These are phyloP conservation scores for Bolinopsis microptera DNA, from an alignment of 37 sponge, comb jelly and placozoan species.

Conservation along the genomic window DNA sequence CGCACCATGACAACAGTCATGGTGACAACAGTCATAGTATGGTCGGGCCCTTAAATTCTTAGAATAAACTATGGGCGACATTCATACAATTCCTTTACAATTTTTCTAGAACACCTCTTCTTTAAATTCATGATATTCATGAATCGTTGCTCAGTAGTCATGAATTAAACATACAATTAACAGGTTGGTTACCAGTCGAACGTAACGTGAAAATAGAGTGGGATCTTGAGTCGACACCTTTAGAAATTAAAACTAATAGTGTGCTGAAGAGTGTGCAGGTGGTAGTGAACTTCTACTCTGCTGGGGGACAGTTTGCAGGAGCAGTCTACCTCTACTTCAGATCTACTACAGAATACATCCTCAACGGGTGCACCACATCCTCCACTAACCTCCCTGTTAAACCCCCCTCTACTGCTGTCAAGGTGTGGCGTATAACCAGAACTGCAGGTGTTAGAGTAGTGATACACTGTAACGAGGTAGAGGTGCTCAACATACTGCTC, in stretches of 20 bases:
- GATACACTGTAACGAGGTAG: not conserved
- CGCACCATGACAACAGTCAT: no score
- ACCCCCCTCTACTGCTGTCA: not conserved
- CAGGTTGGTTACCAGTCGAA: not conserved
- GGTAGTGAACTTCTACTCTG: not conserved
- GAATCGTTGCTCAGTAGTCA: no score
- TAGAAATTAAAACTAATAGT: not conserved
- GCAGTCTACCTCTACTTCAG: not conserved
- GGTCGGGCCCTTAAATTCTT: no score
- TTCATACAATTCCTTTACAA: no score
- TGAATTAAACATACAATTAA: not conserved
- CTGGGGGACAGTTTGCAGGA: not conserved
- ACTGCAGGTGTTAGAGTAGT: not conserved
- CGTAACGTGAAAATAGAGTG: not conserved
- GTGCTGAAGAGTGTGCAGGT: not conserved
- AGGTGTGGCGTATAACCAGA: not conserved
- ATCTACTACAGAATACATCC: not conserved
- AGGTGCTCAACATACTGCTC: not conserved
- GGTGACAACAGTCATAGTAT: no score
- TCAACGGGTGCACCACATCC: not conserved
- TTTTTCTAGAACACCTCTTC: no score
- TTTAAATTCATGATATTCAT: no score
- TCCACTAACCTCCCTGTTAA: not conserved
- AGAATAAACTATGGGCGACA: no score
- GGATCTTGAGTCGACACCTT: not conserved